Percentiles rank a stretch among this genome's conserved stretches.
These are phyloP conservation scores for Andrena minutula DNA, from an alignment of 2,888 invertebrate species.

Conservation along the genomic window DNA sequence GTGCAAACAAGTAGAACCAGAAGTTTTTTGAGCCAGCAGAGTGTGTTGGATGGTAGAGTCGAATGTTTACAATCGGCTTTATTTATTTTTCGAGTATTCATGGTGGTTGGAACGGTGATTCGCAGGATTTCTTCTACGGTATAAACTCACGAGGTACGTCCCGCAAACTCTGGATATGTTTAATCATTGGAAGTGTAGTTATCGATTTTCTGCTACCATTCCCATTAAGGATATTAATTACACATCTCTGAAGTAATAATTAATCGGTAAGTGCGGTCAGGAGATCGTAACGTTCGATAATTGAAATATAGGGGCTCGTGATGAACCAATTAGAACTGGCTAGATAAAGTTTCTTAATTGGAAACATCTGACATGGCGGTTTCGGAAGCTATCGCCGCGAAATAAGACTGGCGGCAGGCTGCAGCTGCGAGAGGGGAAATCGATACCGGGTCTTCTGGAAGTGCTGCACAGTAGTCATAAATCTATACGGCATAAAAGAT, in stretches of 20 bases:
- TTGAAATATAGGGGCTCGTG: slow-evolving; percentile 42
- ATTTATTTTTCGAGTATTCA: too few species aligned
- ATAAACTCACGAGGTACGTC: too few species aligned
- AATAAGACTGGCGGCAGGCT: neutral
- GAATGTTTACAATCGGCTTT: too few species aligned
- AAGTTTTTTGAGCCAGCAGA: neutral
- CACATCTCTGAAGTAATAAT: slow-evolving; percentile 36
- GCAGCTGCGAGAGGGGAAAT: neutral
- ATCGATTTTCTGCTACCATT: slow-evolving; percentile 17
- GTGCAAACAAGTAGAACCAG: neutral
- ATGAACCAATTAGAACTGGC: slow-evolving; percentile 27
- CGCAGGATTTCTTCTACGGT: neutral
- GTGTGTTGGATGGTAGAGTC: neutral
- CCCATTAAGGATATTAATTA: slow-evolving; percentile 33
- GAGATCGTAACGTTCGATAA: slow-evolving; percentile 20
- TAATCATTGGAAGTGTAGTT: slow-evolving; percentile 3
- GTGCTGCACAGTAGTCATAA: too few species aligned
- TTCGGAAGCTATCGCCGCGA: neutral
- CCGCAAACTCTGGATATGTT: neutral
- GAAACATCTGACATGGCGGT: slow-evolving; percentile 30
- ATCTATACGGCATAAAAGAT: too few species aligned
- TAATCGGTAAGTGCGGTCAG: slow-evolving; percentile 4
- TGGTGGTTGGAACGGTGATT: too few species aligned
- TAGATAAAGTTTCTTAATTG: slow-evolving; percentile 47
- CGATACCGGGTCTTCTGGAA: slow-evolving; percentile 16